Conservation (phyloP, 2,113 vertebrate genomes). For the Jacana jacana region DNA sequence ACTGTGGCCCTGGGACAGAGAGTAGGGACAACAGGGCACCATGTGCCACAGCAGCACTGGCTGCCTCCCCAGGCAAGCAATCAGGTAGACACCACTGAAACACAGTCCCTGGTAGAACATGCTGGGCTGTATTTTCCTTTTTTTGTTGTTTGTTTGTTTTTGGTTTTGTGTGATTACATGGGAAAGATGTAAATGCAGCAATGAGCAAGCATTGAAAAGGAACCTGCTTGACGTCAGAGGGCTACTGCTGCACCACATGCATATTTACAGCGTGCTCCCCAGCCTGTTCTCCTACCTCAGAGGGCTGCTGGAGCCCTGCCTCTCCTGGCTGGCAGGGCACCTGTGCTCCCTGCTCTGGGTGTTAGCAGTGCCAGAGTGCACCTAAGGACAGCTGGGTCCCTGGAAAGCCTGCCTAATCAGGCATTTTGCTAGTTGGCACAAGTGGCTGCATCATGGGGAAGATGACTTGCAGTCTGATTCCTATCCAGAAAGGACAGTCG, state of each 20-base stretch:
- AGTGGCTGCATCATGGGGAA: background rate
- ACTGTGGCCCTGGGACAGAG: background rate
- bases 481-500: background rate
- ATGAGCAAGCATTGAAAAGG: background rate
- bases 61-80: accelerated
- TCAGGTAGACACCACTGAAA: background rate
- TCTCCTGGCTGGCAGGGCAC: background rate
- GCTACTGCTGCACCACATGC: background rate
- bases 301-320: background rate
- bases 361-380: background rate
- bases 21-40: background rate
- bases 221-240: background rate
- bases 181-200: background rate
- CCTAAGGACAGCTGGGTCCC: background rate
- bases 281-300: background rate
- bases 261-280: background rate
- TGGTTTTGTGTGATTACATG: accelerated
- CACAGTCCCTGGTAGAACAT: background rate
- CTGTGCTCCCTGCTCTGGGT: accelerated
- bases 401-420: slow-evolving; percentile 28
- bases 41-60: background rate
- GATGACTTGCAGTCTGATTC: background rate
- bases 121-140: background rate
- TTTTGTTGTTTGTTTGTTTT: too few relatives aligned
- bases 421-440: background rate